Conservation (phyloP, 35 echinoderm and acorn worm genomes). For the Ptychodera flava region DNA sequence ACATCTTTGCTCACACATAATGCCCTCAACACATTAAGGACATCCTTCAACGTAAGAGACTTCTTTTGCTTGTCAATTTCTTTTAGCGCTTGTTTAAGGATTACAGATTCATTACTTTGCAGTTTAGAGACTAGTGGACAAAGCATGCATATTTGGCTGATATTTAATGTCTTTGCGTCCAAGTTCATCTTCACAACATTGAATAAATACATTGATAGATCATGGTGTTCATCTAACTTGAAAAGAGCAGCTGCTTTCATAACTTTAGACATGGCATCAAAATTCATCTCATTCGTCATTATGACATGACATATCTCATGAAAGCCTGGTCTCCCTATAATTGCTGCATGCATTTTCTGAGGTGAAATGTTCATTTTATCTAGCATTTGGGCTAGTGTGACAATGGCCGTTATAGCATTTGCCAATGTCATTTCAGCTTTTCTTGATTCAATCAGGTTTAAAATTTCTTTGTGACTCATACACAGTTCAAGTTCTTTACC, state of each 20-base stretch:
- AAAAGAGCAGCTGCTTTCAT: background rate
- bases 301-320: background rate
- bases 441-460: background rate
- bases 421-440: background rate
- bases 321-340: background rate
- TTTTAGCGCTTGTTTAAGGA: background rate
- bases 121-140: background rate
- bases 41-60: background rate
- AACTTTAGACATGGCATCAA: background rate
- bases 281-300: background rate
- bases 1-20: background rate
- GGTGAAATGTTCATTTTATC: no score
- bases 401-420: background rate
- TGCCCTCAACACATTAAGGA: background rate
- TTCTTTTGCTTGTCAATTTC: no score
- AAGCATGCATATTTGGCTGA: background rate
- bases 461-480: background rate
- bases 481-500: background rate
- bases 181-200: background rate
- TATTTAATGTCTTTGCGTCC: background rate
- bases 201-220: background rate
- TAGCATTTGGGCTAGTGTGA: background rate
- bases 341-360: no score
- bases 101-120: background rate
- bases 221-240: background rate